phyloP scores from a whole-genome alignment of 2,797 vertebrate species.

The Pipistrellus kuhlii region DNA sequence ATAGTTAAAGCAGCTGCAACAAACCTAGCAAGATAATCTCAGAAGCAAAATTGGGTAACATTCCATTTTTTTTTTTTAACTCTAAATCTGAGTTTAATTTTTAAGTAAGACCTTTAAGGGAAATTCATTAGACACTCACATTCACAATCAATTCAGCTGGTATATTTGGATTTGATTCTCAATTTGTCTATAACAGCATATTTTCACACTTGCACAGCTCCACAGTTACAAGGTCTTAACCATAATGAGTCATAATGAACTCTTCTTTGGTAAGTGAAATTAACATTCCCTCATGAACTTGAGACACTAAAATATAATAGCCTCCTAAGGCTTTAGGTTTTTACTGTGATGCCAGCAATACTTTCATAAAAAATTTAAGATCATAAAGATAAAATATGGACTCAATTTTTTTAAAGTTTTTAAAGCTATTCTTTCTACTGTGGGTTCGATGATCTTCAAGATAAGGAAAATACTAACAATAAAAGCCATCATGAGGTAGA shows the following conservation, averaged over 20 bases:
- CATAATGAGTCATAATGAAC: conserved; percentile 65
- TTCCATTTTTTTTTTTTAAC: neutral
- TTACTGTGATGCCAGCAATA: conserved; percentile 15
- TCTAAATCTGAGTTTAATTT: conserved; percentile 48
- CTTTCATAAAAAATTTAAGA: conserved; percentile 57
- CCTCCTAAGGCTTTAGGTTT: conserved; percentile 51
- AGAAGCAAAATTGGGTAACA: neutral
- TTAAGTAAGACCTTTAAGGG: conserved; percentile 29
- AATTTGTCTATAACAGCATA: conserved; percentile 35
- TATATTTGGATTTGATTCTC: conserved; percentile 47
- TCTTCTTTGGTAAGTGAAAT: conserved; percentile 68
- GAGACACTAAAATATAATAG: conserved; percentile 72
- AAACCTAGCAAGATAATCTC: neutral
- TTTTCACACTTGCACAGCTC: conserved; percentile 49
- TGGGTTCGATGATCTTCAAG: conserved; percentile 44
- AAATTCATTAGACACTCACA: conserved; percentile 8
- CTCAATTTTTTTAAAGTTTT: conserved; percentile 3
- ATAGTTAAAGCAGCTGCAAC: neutral
- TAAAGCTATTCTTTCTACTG: conserved; percentile 15
- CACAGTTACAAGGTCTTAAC: conserved; percentile 70
- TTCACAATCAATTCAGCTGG: conserved; percentile 25
- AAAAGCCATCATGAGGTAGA: neutral
- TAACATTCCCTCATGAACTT: conserved; percentile 71
- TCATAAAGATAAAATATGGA: conserved; percentile 31
- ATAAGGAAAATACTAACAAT: neutral